Conservation (phyloP, 2,888 invertebrate species). For the Ceraclea dissimilis region DNA sequence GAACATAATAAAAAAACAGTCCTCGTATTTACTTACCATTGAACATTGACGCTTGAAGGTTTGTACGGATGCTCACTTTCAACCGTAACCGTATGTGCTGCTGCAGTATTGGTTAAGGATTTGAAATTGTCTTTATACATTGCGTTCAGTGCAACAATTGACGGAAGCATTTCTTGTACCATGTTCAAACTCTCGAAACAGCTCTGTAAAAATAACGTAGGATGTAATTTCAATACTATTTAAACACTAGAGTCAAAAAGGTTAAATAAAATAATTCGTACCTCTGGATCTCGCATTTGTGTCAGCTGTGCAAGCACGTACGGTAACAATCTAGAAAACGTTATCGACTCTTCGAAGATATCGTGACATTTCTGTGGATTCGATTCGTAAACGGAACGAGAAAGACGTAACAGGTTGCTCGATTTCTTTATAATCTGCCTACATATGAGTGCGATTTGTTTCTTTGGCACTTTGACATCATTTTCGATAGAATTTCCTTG, state of each 20-base stretch:
- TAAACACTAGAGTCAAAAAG: slow-evolving; percentile 10
- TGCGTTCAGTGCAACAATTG: slow-evolving; percentile 79
- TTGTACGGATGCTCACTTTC: slow-evolving; percentile 98
- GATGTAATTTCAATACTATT: no score
- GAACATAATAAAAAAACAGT: background rate
- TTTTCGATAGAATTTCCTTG: background rate
- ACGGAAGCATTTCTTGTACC: slow-evolving; percentile 82
- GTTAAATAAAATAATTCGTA: slow-evolving; percentile 35
- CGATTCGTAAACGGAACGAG: background rate
- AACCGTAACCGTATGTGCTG: slow-evolving; percentile 82
- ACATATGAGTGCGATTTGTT: background rate
- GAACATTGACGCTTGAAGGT: slow-evolving; percentile 76
- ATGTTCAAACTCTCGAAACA: slow-evolving; percentile 78
- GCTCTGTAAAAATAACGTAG: slow-evolving; percentile 48
- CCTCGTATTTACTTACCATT: slow-evolving; percentile 46
- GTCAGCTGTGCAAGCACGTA: slow-evolving; percentile 80
- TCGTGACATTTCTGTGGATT: background rate
- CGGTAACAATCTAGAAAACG: slow-evolving; percentile 72
- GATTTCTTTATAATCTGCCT: slow-evolving; percentile 3
- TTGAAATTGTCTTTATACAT: slow-evolving; percentile 38
- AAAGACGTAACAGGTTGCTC: background rate
- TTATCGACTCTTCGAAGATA: slow-evolving; percentile 38
- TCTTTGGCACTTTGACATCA: slow-evolving; percentile 2
- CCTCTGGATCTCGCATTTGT: slow-evolving; percentile 73
- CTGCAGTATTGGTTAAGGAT: slow-evolving; percentile 53